Evolutionary conservation across 2,888 invertebrate species (phyloP).

Genomic region (Salticus scenicus): DNA sequence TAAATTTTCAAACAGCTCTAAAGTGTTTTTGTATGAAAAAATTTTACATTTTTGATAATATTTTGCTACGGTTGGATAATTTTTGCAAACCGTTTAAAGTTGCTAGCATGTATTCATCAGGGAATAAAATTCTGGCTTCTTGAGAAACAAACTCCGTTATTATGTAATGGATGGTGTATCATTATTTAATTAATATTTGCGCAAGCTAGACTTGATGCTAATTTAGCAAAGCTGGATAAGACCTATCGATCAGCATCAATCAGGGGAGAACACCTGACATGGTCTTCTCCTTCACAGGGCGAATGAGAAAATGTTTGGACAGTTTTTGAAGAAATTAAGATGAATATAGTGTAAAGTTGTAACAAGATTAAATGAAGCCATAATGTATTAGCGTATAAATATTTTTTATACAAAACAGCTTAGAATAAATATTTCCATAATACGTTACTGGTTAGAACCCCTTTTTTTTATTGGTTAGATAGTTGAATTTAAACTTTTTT

Average conservation of each 20-base stretch:
- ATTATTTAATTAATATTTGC: conserved; percentile 19
- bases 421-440: no score
- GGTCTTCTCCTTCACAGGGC: not conserved
- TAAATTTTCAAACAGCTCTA: no score
- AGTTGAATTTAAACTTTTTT: no score
- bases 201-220: not conserved
- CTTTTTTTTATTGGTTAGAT: no score
- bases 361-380: not conserved
- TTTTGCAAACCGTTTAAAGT: not conserved
- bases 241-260: conserved; percentile 55
- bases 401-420: not conserved
- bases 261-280: conserved; percentile 44
- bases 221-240: not conserved
- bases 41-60: no score
- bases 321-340: conserved; percentile 63
- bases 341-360: conserved; percentile 32
- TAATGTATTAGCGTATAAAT: conserved; percentile 4
- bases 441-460: no score
- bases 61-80: conserved; percentile 5
- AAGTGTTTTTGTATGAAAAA: no score
- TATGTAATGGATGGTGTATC: not conserved
- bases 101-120: not conserved
- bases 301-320: conserved; percentile 49
- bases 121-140: not conserved
- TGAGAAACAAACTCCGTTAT: not conserved